Percentiles rank a stretch among this genome's conserved stretches.
phyloP scores from a whole-genome alignment of 2,888 invertebrate genomes.

The Volucella inflata region DNA sequence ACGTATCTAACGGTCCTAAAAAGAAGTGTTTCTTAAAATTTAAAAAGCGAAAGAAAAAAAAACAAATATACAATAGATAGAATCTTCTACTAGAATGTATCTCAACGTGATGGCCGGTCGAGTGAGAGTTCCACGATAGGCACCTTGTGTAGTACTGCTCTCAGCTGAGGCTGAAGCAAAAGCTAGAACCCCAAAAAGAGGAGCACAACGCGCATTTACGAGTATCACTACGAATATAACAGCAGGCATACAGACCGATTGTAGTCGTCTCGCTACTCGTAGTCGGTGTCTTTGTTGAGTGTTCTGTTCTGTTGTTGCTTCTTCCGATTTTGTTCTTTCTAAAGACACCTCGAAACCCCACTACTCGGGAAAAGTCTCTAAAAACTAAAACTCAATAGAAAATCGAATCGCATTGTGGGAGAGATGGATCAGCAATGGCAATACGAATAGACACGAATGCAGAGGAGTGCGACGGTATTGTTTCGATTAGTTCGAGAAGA shows the following conservation, averaged over 20 bases:
- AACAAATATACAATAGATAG: slow-evolving; percentile 35
- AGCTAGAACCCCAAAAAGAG: slow-evolving; percentile 69
- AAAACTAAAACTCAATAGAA: slow-evolving; percentile 50
- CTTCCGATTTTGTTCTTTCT: slow-evolving; percentile 5
- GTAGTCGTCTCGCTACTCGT: slow-evolving; percentile 18
- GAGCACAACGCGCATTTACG: slow-evolving; percentile 29
- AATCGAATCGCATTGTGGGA: slow-evolving; percentile 62
- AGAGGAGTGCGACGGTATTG: slow-evolving; percentile 30
- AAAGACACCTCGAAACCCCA: slow-evolving; percentile 22
- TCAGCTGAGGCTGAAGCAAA: slow-evolving; percentile 60
- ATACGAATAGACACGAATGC: too few species aligned
- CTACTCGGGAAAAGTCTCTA: slow-evolving; percentile 19
- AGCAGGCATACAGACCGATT: slow-evolving; percentile 20
- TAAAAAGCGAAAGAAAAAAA: slow-evolving; percentile 23
- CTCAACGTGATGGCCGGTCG: slow-evolving; percentile 51
- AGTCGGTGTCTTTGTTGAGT: slow-evolving; percentile 59
- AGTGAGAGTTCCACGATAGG: slow-evolving; percentile 68
- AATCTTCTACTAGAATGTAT: slow-evolving; percentile 35
- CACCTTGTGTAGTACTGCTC: slow-evolving; percentile 74
- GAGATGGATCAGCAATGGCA: slow-evolving; percentile 28
- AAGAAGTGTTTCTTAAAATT: slow-evolving; percentile 24
- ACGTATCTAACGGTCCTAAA: slow-evolving; percentile 14
- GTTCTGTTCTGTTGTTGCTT: slow-evolving; percentile 20
- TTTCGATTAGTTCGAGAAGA: slow-evolving; percentile 65
- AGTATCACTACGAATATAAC: neutral